A percentile compares a stretch with the other conserved stretches of the same genome.
phyloP scores from a whole-genome alignment of 1,140 invertebrate species.

The Hyposmocoma kahamanoa region DNA sequence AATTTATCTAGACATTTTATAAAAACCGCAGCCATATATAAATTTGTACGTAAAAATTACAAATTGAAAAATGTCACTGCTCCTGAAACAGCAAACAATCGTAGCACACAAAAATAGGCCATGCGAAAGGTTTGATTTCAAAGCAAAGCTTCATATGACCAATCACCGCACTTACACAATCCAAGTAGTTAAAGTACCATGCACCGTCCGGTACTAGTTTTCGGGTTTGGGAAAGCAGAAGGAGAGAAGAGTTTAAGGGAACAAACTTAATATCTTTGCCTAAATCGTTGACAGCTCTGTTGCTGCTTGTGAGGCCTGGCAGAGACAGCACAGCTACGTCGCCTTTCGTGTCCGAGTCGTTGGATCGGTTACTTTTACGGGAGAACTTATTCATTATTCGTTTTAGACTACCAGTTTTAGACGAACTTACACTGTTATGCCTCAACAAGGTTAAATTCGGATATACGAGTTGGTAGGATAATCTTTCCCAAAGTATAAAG shows the following conservation, averaged over 20 bases:
- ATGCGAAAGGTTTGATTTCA: not conserved
- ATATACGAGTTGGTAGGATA: constrained; percentile 43
- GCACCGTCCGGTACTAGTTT: constrained; percentile 49
- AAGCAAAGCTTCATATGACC: constrained; percentile 27
- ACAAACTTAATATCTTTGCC: constrained; percentile 49
- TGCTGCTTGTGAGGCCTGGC: constrained; percentile 45
- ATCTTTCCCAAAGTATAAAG: constrained; percentile 65
- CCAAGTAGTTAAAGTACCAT: constrained; percentile 67
- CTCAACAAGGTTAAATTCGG: constrained; percentile 46
- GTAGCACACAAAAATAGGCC: not conserved
- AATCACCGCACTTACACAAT: constrained; percentile 59
- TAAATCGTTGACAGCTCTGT: constrained; percentile 41
- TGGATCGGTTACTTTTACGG: constrained; percentile 27
- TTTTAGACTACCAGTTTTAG: constrained; percentile 44
- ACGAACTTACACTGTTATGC: constrained; percentile 32
- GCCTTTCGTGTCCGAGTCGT: constrained; percentile 28
- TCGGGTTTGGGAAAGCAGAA: constrained; percentile 47
- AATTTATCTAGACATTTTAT: no score
- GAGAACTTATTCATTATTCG: constrained; percentile 34
- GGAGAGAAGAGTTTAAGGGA: constrained; percentile 45
- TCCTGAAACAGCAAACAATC: no score
- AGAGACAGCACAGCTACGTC: constrained; percentile 53
- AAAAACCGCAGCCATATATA: no score
- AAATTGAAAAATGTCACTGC: no score
- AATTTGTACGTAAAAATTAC: no score